These are phyloP conservation scores for Anableps anableps DNA, from an alignment of 2,797 vertebrate species.

Conservation along the genomic window DNA sequence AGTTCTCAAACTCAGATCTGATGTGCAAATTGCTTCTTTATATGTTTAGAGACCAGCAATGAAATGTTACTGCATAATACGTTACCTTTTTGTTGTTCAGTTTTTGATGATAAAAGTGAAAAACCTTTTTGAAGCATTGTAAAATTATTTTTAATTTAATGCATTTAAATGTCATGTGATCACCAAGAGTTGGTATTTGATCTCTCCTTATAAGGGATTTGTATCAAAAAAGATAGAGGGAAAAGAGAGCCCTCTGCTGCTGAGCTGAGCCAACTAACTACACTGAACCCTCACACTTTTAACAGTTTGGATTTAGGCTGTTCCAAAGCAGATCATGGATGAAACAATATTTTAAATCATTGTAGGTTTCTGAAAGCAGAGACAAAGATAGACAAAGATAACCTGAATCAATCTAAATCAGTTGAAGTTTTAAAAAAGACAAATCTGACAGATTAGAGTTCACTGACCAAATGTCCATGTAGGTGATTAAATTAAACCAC, in stretches of 20 bases:
- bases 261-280: slow-evolving; percentile 17
- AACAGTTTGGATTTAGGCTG: neutral
- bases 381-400: too few species aligned
- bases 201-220: slow-evolving; percentile 29
- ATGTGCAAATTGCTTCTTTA: slow-evolving; percentile 13
- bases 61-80: neutral
- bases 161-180: neutral
- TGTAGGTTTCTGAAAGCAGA: neutral
- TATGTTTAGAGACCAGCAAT: neutral
- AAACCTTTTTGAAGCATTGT: neutral
- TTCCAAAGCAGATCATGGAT: neutral
- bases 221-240: slow-evolving; percentile 30
- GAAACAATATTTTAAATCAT: neutral
- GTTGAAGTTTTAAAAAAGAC: neutral
- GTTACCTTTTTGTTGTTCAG: neutral
- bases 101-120: neutral
- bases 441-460: neutral
- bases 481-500: neutral
- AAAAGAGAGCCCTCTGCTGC: slow-evolving; percentile 72
- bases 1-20: slow-evolving; percentile 42
- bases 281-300: slow-evolving; percentile 14
- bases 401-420: neutral
- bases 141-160: neutral
- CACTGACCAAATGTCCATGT: neutral
- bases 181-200: slow-evolving; percentile 4